A percentile compares a stretch with the other conserved stretches of the same genome.
These are phyloP conservation scores for Aphyosemion australe DNA, from an alignment of 2,113 vertebrate genomes.

Conservation along the genomic window DNA sequence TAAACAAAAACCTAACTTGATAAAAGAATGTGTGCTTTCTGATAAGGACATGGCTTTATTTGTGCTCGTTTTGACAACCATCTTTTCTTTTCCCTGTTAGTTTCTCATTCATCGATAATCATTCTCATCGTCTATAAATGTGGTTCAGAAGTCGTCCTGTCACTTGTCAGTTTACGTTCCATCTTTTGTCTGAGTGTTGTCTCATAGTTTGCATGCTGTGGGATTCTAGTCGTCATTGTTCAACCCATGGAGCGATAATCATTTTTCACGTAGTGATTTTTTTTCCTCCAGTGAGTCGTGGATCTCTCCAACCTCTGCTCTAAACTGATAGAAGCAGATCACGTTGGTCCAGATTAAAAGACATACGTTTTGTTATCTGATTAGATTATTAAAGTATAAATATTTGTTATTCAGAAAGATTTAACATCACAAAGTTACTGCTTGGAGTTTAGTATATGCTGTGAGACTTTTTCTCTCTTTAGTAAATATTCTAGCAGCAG, in stretches of 20 bases:
- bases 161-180: constrained; percentile 13
- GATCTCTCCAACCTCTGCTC: constrained; percentile 36
- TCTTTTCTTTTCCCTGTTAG: constrained; percentile 7
- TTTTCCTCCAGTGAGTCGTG: constrained; percentile 37
- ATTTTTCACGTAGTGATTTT: constrained; percentile 27
- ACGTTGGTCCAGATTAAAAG: too few species aligned
- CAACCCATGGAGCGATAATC: constrained; percentile 27
- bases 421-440: not conserved
- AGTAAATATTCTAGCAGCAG: constrained; percentile 3
- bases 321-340: constrained; percentile 28
- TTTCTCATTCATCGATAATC: constrained; percentile 54
- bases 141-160: constrained; percentile 26
- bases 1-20: constrained; percentile 4
- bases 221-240: constrained; percentile 40
- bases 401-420: too few species aligned
- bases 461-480: constrained; percentile 22
- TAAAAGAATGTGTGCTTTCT: constrained; percentile 5
- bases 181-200: constrained; percentile 33
- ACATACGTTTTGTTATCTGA: not conserved
- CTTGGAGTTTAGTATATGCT: constrained; percentile 15
- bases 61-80: constrained; percentile 31
- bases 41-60: constrained; percentile 34
- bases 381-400: not conserved
- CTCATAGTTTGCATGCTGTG: constrained; percentile 51
- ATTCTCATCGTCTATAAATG: constrained; percentile 34